A percentile compares a stretch with the other conserved stretches of the same genome.
Evolutionary conservation across 2,113 vertebrate species (phyloP).

Genomic region (Gobius niger): DNA sequence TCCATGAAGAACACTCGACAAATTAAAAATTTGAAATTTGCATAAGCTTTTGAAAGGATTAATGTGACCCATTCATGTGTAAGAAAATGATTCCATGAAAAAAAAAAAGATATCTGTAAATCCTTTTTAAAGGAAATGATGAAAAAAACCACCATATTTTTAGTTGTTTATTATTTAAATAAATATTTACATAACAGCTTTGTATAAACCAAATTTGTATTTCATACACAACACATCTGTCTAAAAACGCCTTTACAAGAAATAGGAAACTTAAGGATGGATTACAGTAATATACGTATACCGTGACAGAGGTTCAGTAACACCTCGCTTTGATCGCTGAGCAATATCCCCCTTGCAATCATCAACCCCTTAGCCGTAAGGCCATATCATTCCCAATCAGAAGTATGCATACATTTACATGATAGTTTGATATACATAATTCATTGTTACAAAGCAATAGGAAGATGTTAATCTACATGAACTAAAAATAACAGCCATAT

Average conservation of each 20-base stretch:
- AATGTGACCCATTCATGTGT: no score
- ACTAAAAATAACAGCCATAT: slow-evolving; percentile 53
- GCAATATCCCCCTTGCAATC: slow-evolving; percentile 30
- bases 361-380: slow-evolving; percentile 26
- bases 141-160: slow-evolving; percentile 28
- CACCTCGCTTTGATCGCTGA: slow-evolving; percentile 35
- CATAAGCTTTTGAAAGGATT: no score
- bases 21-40: no score
- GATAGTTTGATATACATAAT: slow-evolving; percentile 63
- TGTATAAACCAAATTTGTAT: slow-evolving; percentile 73
- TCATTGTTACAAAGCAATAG: slow-evolving; percentile 59
- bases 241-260: slow-evolving; percentile 56
- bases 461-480: slow-evolving; percentile 47
- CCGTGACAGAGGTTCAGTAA: slow-evolving; percentile 16
- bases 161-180: slow-evolving; percentile 75
- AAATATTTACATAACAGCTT: slow-evolving; percentile 77
- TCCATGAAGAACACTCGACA: no score
- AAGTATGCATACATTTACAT: slow-evolving; percentile 67
- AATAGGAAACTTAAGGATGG: slow-evolving; percentile 51
- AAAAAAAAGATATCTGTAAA: no score
- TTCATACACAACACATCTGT: slow-evolving; percentile 63
- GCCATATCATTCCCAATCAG: slow-evolving; percentile 39
- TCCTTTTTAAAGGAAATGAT: neutral
- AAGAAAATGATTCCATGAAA: no score
- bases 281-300: slow-evolving; percentile 47